Evolutionary conservation across 2,888 invertebrate genomes (phyloP).

Genomic region (Thereva unica): DNA sequence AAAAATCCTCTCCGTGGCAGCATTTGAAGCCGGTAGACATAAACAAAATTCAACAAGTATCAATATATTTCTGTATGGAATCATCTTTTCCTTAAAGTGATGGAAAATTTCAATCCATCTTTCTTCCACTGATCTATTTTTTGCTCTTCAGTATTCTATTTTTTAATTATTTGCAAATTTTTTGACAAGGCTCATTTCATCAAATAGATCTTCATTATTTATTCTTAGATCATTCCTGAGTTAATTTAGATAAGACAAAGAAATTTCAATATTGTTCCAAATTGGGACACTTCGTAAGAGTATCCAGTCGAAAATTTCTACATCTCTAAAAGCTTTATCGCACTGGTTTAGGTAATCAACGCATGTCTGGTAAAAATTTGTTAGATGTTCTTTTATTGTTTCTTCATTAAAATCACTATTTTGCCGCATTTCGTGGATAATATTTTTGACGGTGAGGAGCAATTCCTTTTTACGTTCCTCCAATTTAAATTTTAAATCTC

Average conservation of each 20-base stretch:
- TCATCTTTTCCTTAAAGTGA: conserved; percentile 20
- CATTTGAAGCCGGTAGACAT: conserved; percentile 32
- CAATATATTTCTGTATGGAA: conserved; percentile 25
- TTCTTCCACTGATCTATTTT: conserved; percentile 8
- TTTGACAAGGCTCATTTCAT: conserved; percentile 31
- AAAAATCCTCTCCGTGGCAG: conserved; percentile 26
- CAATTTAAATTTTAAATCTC: too few species aligned
- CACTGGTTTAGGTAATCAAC: conserved; percentile 19
- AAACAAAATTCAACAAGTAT: conserved; percentile 28
- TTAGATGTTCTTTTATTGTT: conserved; percentile 3
- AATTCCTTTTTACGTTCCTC: too few species aligned
- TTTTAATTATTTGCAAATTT: conserved; percentile 31
- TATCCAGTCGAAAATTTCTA: conserved; percentile 12
- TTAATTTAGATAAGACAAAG: conserved; percentile 21
- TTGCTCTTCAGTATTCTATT: conserved; percentile 27
- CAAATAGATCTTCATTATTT: conserved; percentile 36
- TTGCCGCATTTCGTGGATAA: neutral
- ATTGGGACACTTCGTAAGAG: conserved; percentile 14
- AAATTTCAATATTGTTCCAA: conserved; percentile 24
- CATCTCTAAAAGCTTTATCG: conserved; percentile 6
- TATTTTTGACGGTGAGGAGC: neutral
- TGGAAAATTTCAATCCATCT: conserved; percentile 34
- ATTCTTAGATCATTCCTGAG: conserved; percentile 25
- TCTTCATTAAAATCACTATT: neutral
- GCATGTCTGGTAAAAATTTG: conserved; percentile 1